A percentile compares a stretch with the other conserved stretches of the same genome.
Evolutionary conservation across 2,888 invertebrate genomes (phyloP).

Genomic region (Microctonus hyperodae): DNA sequence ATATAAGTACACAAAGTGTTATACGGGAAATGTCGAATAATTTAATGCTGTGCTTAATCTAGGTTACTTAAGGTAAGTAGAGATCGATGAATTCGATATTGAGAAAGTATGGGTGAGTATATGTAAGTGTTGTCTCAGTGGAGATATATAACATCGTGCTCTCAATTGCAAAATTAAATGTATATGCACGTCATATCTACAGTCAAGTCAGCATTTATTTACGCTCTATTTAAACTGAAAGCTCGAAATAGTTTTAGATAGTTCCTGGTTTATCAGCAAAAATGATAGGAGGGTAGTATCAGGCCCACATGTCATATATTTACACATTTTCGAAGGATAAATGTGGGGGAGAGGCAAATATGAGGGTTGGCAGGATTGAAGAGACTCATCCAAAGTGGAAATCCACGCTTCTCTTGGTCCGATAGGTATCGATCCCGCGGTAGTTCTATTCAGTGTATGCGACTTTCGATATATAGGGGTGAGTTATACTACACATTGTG

Average conservation of each 20-base stretch:
- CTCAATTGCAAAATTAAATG: background rate
- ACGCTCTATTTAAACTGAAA: background rate
- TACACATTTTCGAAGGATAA: background rate
- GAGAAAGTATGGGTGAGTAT: background rate
- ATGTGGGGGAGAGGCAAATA: background rate
- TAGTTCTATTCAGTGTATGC: conserved; percentile 53
- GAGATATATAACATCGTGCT: background rate
- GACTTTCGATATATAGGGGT: conserved; percentile 52
- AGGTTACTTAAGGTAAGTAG: background rate
- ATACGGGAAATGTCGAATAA: background rate
- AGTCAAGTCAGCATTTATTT: background rate
- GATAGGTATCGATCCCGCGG: conserved; percentile 54
- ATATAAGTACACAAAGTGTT: background rate
- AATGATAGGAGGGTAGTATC: background rate
- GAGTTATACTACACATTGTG: conserved; percentile 44
- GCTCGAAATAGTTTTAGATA: background rate
- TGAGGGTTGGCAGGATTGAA: conserved; percentile 1
- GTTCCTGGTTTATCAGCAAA: background rate
- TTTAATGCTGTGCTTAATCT: background rate
- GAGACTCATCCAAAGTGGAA: conserved; percentile 10
- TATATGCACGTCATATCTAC: background rate
- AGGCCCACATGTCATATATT: background rate
- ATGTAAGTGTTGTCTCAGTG: background rate
- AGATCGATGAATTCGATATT: conserved; percentile 1
- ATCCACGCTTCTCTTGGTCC: conserved; percentile 45